Conservation (phyloP, 2,888 invertebrate species). For the Drosophila pseudotakahashii region DNA sequence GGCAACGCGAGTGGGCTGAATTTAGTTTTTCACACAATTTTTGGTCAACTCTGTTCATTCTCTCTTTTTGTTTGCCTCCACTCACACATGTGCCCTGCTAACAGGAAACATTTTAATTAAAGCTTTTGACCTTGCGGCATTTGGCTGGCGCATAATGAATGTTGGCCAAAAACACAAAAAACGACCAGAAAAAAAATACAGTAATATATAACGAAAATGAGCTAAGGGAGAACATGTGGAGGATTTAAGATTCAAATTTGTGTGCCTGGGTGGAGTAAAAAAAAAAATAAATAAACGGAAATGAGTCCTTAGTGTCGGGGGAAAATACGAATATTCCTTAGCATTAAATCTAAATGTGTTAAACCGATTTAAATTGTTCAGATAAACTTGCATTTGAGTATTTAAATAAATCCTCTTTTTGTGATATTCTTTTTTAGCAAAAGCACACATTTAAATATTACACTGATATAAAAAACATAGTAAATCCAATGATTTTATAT, state of each 20-base stretch:
- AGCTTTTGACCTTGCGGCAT: constrained; percentile 34
- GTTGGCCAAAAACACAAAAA: constrained; percentile 22
- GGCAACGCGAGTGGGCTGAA: constrained; percentile 4
- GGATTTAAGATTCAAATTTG: constrained; percentile 27
- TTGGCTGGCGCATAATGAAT: constrained; percentile 38
- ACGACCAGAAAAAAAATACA: neutral
- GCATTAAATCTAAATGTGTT: neutral
- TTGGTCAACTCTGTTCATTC: constrained; percentile 18
- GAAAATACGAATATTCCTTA: constrained; percentile 13
- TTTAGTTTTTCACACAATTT: constrained; percentile 33
- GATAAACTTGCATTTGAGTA: too few species aligned
- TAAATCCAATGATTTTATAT: too few species aligned
- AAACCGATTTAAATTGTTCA: neutral
- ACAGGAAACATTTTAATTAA: constrained; percentile 53
- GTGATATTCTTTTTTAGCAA: too few species aligned
- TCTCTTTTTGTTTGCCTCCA: constrained; percentile 9
- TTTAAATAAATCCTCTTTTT: too few species aligned
- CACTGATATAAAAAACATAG: too few species aligned
- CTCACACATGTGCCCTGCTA: constrained; percentile 15
- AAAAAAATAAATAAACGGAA: constrained; percentile 15
- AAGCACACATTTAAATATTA: too few species aligned
- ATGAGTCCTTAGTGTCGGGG: constrained; percentile 4
- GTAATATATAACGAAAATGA: constrained; percentile 28
- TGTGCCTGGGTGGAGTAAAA: neutral
- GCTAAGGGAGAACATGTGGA: constrained; percentile 30